phyloP scores from a whole-genome alignment of 2,797 vertebrate species.

The Rachycentron canadum region DNA sequence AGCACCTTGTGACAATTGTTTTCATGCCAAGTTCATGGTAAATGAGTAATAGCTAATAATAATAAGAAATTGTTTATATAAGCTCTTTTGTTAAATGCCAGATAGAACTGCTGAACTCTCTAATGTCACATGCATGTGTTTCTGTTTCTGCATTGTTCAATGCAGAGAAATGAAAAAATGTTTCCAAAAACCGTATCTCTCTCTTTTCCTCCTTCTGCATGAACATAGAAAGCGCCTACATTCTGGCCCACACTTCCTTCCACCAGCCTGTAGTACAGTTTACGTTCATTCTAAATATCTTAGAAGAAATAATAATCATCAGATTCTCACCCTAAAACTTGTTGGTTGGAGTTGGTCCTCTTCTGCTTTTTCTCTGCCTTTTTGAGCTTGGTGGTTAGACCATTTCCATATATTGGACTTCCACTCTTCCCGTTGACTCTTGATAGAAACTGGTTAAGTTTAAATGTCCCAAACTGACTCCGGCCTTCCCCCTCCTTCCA shows the following conservation, averaged over 20 bases:
- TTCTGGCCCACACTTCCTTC: slow-evolving; percentile 49
- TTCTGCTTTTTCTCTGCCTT: slow-evolving; percentile 34
- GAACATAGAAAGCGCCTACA: slow-evolving; percentile 5
- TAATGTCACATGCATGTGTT: slow-evolving; percentile 39
- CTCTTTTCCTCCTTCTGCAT: slow-evolving; percentile 26
- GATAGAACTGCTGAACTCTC: slow-evolving; percentile 25
- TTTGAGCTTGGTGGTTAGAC: slow-evolving; percentile 47
- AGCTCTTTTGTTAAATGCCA: slow-evolving; percentile 16
- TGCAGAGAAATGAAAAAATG: slow-evolving; percentile 26
- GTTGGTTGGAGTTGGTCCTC: slow-evolving; percentile 47
- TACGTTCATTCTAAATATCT: neutral
- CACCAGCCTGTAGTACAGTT: slow-evolving; percentile 27
- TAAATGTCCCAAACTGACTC: slow-evolving; percentile 58
- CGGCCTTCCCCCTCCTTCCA: slow-evolving; percentile 63
- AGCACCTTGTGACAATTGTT: slow-evolving; percentile 19
- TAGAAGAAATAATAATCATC: slow-evolving; percentile 15
- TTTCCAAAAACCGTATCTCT: slow-evolving; percentile 13
- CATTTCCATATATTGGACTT: slow-evolving; percentile 52
- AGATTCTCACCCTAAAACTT: slow-evolving; percentile 77
- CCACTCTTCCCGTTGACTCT: slow-evolving; percentile 53
- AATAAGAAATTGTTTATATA: slow-evolving; percentile 24
- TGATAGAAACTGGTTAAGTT: slow-evolving; percentile 56
- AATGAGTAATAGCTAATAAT: slow-evolving; percentile 3
- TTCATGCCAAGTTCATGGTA: slow-evolving; percentile 16
- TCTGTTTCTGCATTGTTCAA: slow-evolving; percentile 28